phyloP scores from a whole-genome alignment of 2,113 vertebrate genomes.

The Sus scrofa region T2T-Sscrofa CM000815.6:110747001-110747500 shows the following conservation, averaged over 20 bases:
- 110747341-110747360: constrained; percentile 72
- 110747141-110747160: background rate
- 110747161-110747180: background rate
- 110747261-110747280: background rate
- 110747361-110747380: constrained; percentile 21
- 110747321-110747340: constrained; percentile 73
- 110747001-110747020: background rate
- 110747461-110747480: constrained; percentile 51
- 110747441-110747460: constrained; percentile 43
- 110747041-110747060: background rate
- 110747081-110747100: background rate
- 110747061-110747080: background rate
- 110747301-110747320: constrained; percentile 72
- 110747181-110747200: background rate
- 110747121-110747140: background rate
- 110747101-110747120: background rate
- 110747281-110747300: constrained; percentile 64
- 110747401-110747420: constrained; percentile 60
- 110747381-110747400: constrained; percentile 66
- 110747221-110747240: background rate
- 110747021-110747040: background rate
- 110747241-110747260: background rate
- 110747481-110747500: background rate
- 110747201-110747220: background rate
- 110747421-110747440: constrained; percentile 60